Evolutionary conservation across 1,140 invertebrate genomes (phyloP).

Genomic region (Contarinia nasturtii): DNA sequence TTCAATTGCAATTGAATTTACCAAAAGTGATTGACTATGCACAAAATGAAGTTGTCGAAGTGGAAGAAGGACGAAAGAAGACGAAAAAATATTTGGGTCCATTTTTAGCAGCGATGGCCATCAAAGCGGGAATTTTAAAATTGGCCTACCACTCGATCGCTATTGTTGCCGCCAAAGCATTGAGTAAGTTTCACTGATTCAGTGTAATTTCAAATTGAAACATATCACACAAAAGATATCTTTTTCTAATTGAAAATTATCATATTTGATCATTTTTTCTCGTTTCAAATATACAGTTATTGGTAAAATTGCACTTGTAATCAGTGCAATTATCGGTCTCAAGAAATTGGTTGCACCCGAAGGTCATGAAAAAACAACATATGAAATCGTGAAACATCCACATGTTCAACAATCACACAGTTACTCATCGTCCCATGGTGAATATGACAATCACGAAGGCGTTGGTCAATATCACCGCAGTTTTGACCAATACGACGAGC

Average conservation of each 20-base stretch:
- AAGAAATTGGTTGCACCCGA: constrained; percentile 47
- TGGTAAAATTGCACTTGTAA: constrained; percentile 41
- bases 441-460: constrained; percentile 34
- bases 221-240: too few species aligned
- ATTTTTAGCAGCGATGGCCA: constrained; percentile 37
- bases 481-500: constrained; percentile 30
- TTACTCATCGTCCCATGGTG: constrained; percentile 50
- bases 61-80: constrained; percentile 34
- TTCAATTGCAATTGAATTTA: constrained; percentile 35
- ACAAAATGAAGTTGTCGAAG: constrained; percentile 19
- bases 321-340: constrained; percentile 53
- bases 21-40: constrained; percentile 21
- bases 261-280: too few species aligned
- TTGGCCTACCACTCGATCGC: constrained; percentile 55
- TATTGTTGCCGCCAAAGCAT: constrained; percentile 46
- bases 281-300: constrained; percentile 7
- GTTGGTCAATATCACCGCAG: constrained; percentile 39
- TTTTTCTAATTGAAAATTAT: constrained; percentile 38
- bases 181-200: constrained; percentile 25
- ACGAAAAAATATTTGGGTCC: constrained; percentile 33
- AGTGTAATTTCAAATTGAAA: too few species aligned
- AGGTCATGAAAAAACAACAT: constrained; percentile 54
- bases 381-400: constrained; percentile 71
- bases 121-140: constrained; percentile 48
- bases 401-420: constrained; percentile 54